Evolutionary conservation across 2,113 vertebrate species (phyloP).

Genomic region (Xiphorhynchus elegans): DNA sequence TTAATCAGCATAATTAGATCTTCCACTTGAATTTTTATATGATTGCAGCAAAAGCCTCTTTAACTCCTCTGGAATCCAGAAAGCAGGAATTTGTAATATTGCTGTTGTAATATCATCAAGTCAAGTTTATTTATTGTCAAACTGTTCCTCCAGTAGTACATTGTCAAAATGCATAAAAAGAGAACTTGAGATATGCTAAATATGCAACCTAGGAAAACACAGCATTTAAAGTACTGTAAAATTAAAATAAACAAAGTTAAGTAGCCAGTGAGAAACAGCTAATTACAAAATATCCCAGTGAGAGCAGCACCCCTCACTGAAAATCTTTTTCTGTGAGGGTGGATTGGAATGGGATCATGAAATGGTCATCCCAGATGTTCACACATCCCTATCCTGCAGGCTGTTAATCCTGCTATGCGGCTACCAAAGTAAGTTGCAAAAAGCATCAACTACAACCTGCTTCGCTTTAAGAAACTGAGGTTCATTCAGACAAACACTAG

Average conservation of each 20-base stretch:
- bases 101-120: conserved; percentile 18
- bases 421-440: neutral
- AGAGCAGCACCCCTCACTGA: neutral
- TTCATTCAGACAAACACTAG: neutral
- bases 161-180: conserved; percentile 51
- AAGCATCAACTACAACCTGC: neutral
- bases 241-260: conserved; percentile 24
- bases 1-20: conserved; percentile 37
- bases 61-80: neutral
- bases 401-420: neutral
- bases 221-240: neutral
- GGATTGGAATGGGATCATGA: neutral
- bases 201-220: neutral
- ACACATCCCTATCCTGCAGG: neutral
- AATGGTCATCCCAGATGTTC: neutral
- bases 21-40: conserved; percentile 16
- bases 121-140: conserved; percentile 46
- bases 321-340: neutral
- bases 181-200: conserved; percentile 36
- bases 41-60: conserved; percentile 33
- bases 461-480: neutral
- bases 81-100: neutral
- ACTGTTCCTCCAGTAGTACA: conserved; percentile 12
- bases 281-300: neutral
- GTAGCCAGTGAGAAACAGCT: neutral